Base-by-base conservation (phyloP, 2,888 invertebrate genomes). In the Aporophyla nigra region DNA sequence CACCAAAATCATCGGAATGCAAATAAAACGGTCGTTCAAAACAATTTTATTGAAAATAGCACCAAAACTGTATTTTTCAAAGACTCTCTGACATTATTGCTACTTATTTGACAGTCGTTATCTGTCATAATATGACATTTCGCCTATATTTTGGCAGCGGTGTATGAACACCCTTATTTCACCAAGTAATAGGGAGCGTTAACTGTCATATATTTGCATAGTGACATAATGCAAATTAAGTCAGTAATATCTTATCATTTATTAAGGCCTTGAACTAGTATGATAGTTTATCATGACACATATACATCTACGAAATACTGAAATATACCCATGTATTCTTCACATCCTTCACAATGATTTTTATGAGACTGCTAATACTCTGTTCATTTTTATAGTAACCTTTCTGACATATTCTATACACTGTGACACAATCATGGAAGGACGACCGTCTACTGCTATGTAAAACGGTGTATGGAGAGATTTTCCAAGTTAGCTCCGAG, bases 31-130 rank as follows among this genome's bases (percentile, higher is more conserved):
- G 73, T 69, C 59, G 59, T 9, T 1, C 0, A 53, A 76, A 73
- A 40, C 27, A 33, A n/a, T 58, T 71, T 71, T 53, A 62, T 65
- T 53, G 16, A 24, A 73, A 63, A 74, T 88, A 86, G 86, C 88
- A 86, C 86, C 86, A 80, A 87, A 74, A 80, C 58, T 69, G 56
- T 67, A 69, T 49, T 76, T 58, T 6, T 16, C 21, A n/a, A 43
- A 16, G 12, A 59, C n/a, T 21, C 19, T 40, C 10, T 49, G 73
- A n/a, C 24, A 33, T 72, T 80, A 72, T 46, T 80, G 24, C 46
- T 73, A 24, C 5, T 33, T 5, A 49, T 49, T 77, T 33, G 46
- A 33, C 24, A 73, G 73, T 27, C 2, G n/a, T 40, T 0, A 16
- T 27, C 68, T 46, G 43, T 54, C 51, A 43, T 21, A 19, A 27